These are phyloP conservation scores for Willowsia nigromaculata DNA, from an alignment of 2,888 invertebrate genomes.

Conservation along the genomic window DNA sequence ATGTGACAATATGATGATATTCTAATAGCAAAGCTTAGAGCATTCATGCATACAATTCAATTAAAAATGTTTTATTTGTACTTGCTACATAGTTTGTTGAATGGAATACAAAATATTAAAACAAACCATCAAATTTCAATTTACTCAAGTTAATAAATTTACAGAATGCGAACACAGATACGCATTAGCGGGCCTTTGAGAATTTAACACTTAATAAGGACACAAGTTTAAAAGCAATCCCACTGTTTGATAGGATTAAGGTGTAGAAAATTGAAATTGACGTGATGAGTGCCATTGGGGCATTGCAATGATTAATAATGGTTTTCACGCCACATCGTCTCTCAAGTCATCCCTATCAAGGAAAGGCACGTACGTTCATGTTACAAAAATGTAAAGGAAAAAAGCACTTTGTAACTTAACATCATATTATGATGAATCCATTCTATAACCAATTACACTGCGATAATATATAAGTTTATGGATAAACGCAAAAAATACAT, in stretches of 20 bases:
- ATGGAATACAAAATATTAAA: neutral
- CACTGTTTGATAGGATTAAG: conserved; percentile 72
- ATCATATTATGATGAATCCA: neutral
- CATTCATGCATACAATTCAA: no score
- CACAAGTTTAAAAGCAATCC: conserved; percentile 20
- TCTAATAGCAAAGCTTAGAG: no score
- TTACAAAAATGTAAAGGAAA: no score
- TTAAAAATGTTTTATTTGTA: neutral
- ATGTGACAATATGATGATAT: no score
- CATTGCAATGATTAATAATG: conserved; percentile 73
- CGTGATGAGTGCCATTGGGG: conserved; percentile 77
- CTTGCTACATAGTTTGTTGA: neutral
- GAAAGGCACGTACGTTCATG: conserved; percentile 32
- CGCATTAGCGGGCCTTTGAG: conserved; percentile 26
- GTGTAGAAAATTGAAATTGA: conserved; percentile 77
- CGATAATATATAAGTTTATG: conserved; percentile 43
- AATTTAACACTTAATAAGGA: conserved; percentile 50
- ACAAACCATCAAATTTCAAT: neutral
- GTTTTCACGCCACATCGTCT: conserved; percentile 59
- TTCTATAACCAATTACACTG: neutral
- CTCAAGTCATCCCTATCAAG: conserved; percentile 29
- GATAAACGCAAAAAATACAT: conserved; percentile 11
- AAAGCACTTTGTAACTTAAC: no score
- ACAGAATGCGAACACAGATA: neutral
- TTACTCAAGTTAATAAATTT: neutral